These are phyloP conservation scores for Steinernema scapterisci DNA, from an alignment of 2,888 invertebrate genomes.

Conservation along the genomic window DNA sequence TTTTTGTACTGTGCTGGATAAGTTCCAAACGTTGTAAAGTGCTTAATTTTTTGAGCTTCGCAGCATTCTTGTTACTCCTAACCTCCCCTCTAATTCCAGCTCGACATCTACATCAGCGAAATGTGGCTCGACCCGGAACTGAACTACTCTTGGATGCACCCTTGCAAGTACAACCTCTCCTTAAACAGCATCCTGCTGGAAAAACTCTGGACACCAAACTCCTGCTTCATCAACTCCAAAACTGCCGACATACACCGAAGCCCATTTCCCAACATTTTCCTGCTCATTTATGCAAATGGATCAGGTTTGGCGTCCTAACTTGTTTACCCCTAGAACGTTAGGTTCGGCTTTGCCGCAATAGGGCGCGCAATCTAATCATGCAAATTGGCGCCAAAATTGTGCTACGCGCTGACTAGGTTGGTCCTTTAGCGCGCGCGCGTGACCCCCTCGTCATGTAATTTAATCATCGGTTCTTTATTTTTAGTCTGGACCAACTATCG, in stretches of 20 bases:
- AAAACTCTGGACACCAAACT: conserved; percentile 57
- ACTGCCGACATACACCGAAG: conserved; percentile 66
- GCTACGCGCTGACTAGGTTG: too few species aligned
- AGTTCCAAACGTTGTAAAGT: too few species aligned
- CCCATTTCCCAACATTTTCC: conserved; percentile 67
- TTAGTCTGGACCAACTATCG: conserved; percentile 67
- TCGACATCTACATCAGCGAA: conserved; percentile 68
- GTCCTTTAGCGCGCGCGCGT: not conserved
- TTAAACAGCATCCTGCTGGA: conserved; percentile 62
- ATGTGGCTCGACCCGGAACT: conserved; percentile 67
- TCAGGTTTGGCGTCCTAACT: conserved; percentile 52
- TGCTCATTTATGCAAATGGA: conserved; percentile 67
- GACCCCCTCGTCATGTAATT: not conserved
- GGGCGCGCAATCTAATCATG: conserved; percentile 14
- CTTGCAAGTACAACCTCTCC: conserved; percentile 67
- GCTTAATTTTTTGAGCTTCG: too few species aligned
- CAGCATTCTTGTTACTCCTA: too few species aligned
- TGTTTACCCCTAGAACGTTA: conserved; percentile 19
- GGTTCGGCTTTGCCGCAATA: too few species aligned
- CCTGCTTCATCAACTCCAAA: conserved; percentile 67
- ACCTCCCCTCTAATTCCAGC: conserved; percentile 46
- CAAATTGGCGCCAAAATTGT: conserved; percentile 26
- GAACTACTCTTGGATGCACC: conserved; percentile 59
- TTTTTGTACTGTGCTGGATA: too few species aligned
- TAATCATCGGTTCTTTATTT: conserved; percentile 34